Percentiles rank a stretch among this genome's conserved stretches.
These are phyloP conservation scores for Myxocyprinus asiaticus DNA, from an alignment of 2,113 vertebrate genomes.

Conservation along the genomic window DNA sequence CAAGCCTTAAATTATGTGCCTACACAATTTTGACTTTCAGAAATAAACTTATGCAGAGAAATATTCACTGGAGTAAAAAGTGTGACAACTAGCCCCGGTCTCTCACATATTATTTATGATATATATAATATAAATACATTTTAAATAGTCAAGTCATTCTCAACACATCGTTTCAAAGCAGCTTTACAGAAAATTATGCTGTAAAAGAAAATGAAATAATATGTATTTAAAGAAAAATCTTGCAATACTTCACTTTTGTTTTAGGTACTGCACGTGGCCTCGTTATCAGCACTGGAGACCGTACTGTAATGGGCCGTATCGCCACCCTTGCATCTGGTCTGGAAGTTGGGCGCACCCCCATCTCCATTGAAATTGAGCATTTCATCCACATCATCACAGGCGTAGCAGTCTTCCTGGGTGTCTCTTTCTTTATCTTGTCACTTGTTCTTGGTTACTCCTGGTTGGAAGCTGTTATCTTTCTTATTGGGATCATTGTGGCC, in stretches of 20 bases:
- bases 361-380: conserved; percentile 78
- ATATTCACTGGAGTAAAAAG: too few relatives aligned
- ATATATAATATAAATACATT: too few relatives aligned
- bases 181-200: too few relatives aligned
- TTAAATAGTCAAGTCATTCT: too few relatives aligned
- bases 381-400: conserved; percentile 82
- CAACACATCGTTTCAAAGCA: too few relatives aligned
- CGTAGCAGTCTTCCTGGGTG: conserved; percentile 76
- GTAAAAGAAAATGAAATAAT: too few relatives aligned
- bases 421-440: conserved; percentile 77
- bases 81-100: too few relatives aligned
- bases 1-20: too few relatives aligned
- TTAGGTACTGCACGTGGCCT: conserved; percentile 79
- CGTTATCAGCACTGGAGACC: conserved; percentile 76
- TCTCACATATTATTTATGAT: too few relatives aligned
- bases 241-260: not conserved
- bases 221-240: too few relatives aligned
- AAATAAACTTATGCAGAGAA: too few relatives aligned
- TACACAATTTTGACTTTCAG: too few relatives aligned
- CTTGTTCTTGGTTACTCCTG: conserved; percentile 74
- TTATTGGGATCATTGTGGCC: conserved; percentile 82
- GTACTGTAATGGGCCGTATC: conserved; percentile 80
- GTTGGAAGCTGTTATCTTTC: conserved; percentile 82
- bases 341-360: conserved; percentile 78
- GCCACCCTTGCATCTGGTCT: conserved; percentile 80